Conservation (phyloP, 2,888 invertebrate species). For the Panorpa germanica region DNA sequence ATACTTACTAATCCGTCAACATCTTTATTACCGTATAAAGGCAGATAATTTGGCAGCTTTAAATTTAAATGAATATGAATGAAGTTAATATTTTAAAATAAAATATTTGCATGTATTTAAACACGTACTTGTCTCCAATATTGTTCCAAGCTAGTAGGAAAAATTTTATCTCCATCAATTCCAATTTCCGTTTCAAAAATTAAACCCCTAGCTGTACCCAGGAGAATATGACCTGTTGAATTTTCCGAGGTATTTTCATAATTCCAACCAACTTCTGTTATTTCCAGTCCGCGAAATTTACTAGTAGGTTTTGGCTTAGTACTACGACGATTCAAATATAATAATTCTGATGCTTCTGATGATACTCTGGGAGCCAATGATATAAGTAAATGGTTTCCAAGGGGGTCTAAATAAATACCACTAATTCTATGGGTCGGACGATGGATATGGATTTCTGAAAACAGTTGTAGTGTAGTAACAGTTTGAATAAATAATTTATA, state of each 20-base stretch:
- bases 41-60: slow-evolving; percentile 60
- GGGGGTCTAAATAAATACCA: slow-evolving; percentile 64
- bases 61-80: slow-evolving; percentile 10
- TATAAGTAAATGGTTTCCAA: slow-evolving; percentile 70
- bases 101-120: slow-evolving; percentile 14
- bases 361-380: slow-evolving; percentile 38
- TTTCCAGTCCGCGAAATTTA: slow-evolving; percentile 38
- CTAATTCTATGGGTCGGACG: slow-evolving; percentile 38
- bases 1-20: slow-evolving; percentile 52
- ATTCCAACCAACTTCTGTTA: slow-evolving; percentile 87
- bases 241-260: slow-evolving; percentile 44
- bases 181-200: slow-evolving; percentile 81
- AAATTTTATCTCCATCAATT: slow-evolving; percentile 64
- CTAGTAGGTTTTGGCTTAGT: slow-evolving; percentile 47
- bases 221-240: slow-evolving; percentile 64
- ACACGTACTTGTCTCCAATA: slow-evolving; percentile 65
- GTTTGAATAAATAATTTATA: slow-evolving; percentile 2
- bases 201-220: slow-evolving; percentile 79
- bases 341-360: slow-evolving; percentile 43
- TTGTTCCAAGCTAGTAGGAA: slow-evolving; percentile 52
- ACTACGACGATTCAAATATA: slow-evolving; percentile 61
- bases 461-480: slow-evolving; percentile 8
- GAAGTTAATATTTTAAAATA: slow-evolving; percentile 11
- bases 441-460: slow-evolving; percentile 51
- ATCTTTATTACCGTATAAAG: slow-evolving; percentile 52